These are phyloP conservation scores for Drosophila pseudotalamancana DNA, from an alignment of 2,888 invertebrate genomes.

Conservation along the genomic window DNA sequence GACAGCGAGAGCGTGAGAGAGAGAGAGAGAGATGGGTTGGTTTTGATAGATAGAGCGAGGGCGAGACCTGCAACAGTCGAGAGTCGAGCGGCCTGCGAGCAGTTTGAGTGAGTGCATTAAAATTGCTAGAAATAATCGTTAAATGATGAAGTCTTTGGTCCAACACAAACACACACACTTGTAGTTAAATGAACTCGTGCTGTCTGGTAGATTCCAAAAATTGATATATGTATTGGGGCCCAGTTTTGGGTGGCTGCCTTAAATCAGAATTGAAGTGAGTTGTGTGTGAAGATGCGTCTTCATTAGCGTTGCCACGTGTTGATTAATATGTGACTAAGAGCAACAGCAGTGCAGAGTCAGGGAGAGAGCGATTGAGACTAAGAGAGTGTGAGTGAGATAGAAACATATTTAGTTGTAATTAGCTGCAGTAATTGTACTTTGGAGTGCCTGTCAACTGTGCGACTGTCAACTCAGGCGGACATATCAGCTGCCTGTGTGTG, in stretches of 20 bases:
- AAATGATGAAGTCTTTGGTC: conserved; percentile 72
- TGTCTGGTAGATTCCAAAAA: conserved; percentile 44
- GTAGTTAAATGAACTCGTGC: conserved; percentile 39
- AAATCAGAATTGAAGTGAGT: conserved; percentile 63
- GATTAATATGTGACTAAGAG: conserved; percentile 51
- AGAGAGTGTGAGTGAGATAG: not conserved
- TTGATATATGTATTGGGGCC: conserved; percentile 63
- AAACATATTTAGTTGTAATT: conserved; percentile 64
- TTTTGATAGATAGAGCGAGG: not conserved
- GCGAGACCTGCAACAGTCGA: too few relatives aligned
- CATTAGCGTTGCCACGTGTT: conserved; percentile 57
- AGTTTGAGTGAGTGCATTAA: conserved; percentile 63
- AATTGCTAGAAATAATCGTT: conserved; percentile 77
- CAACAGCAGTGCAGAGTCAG: not conserved
- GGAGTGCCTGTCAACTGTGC: conserved; percentile 67
- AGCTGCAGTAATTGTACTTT: conserved; percentile 74
- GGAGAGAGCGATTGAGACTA: not conserved
- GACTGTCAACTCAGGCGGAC: conserved; percentile 68
- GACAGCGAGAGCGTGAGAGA: conserved; percentile 5
- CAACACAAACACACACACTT: conserved; percentile 16
- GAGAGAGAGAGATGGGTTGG: not conserved
- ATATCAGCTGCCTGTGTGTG: conserved; percentile 37
- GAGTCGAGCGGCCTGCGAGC: not conserved
- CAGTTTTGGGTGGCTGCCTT: conserved; percentile 70
- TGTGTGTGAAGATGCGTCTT: conserved; percentile 42